These are phyloP conservation scores for Neotragus pygmaeus DNA, from an alignment of 2,113 vertebrate species.

Conservation along the genomic window DNA sequence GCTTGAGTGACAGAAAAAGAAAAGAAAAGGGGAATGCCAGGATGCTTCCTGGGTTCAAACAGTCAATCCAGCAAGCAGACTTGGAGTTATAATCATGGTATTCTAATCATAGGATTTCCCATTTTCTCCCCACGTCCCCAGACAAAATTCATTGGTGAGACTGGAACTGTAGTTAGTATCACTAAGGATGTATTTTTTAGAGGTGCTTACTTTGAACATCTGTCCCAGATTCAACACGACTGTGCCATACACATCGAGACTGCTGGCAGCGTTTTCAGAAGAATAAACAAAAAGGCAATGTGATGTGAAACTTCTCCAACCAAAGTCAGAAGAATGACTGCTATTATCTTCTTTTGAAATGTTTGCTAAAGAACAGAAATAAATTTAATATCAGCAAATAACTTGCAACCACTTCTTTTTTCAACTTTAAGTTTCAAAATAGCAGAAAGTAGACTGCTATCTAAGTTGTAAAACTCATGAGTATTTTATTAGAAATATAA, in stretches of 20 bases:
- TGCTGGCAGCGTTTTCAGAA: not conserved
- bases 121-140: not conserved
- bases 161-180: not conserved
- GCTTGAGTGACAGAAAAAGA: not conserved
- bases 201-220: not conserved
- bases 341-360: not conserved
- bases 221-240: not conserved
- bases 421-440: not conserved
- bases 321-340: not conserved
- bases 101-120: not conserved
- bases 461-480: constrained; percentile 12
- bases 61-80: not conserved
- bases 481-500: constrained; percentile 30
- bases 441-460: not conserved
- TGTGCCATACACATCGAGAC: not conserved
- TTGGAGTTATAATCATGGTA: not conserved
- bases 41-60: constrained; percentile 44
- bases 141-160: not conserved
- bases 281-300: not conserved
- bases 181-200: not conserved
- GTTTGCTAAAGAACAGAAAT: not conserved
- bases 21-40: not conserved
- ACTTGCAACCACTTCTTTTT: not conserved
- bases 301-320: not conserved
- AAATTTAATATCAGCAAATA: not conserved